These are phyloP conservation scores for Spongilla lacustris DNA, from an alignment of 37 sponge, comb jelly and placozoan species.

Conservation along the genomic window DNA sequence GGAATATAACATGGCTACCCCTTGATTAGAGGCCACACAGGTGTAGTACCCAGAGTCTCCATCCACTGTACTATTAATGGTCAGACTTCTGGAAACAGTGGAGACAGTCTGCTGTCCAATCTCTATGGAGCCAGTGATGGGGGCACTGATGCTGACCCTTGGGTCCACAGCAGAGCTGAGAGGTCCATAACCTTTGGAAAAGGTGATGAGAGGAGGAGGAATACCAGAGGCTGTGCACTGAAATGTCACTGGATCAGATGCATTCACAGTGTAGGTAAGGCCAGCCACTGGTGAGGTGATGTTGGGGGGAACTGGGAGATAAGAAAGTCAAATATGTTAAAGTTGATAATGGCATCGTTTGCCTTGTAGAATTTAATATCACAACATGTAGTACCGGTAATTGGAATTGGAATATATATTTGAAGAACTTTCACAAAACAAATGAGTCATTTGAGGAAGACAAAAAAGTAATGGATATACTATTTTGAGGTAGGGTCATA, in stretches of 20 bases:
- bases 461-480: no score
- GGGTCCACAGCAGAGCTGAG: no score
- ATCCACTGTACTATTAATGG: constrained; percentile 9
- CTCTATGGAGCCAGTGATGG: no score
- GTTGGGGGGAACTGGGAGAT: background rate
- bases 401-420: no score
- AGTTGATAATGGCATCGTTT: background rate
- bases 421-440: no score
- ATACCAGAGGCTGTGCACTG: constrained; percentile 61
- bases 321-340: background rate
- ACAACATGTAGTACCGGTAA: no score
- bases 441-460: no score
- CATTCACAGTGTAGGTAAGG: constrained; percentile 7
- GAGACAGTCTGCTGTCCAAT: no score
- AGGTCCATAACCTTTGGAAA: background rate
- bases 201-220: constrained; percentile 39
- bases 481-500: no score
- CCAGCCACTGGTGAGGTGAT: background rate
- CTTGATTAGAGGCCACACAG: constrained; percentile 42
- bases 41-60: constrained; percentile 41
- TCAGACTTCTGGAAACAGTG: no score
- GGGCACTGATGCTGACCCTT: no score
- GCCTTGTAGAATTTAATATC: no score
- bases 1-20: background rate
- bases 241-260: constrained; percentile 37